Evolutionary conservation across 2,797 vertebrate genomes (phyloP), one percentile per base, ranked within the genome.

Genomic region (Paguma larvata): DNA sequence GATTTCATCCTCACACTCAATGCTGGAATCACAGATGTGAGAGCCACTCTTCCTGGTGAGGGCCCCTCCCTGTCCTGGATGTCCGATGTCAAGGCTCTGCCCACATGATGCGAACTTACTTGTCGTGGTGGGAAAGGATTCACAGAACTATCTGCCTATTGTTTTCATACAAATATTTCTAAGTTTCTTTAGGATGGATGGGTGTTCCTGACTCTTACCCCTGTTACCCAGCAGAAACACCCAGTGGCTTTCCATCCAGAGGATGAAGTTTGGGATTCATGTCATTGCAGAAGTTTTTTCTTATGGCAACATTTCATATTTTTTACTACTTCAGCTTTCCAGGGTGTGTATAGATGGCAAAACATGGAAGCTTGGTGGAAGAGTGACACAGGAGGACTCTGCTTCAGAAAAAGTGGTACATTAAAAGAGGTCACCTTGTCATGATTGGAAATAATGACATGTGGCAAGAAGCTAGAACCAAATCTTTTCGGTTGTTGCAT

Each of bases 1-100:
- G 86, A 97, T 72, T 82, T 73, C 51, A 38, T 51, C 59, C 85
- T 85, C 72, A 23, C 46, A 19, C 59, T 83, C 56, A 46, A 3
- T 51, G 72, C 67, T 46, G 19, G 70, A 92, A 77, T 78, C 90
- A 53, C 59, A 92, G 89, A 89, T 94, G 92, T 46, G 72, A 92
- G 51, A 79, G 34, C n/a, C 8, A 25, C 27, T 48, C 15, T 79
- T 87, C 63, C 65, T 38, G 75, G 18, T 8, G 34, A 85, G 51
- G 48, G 25, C 80, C 6, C 10, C 59, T 73, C 41, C 44, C 62
- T n/a, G n/a, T 34, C 25, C 21, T 34, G 46, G 46, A 27, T 70
- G 7, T 79, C 93, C 48, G 32, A 19, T 25, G 11, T 18, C 6
- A 0, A 77, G 23, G 15, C 14, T 48, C 53, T 82, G 72, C 70